Percentiles rank a stretch among this genome's conserved stretches.
These are phyloP conservation scores for Spinibarbus caldwelli DNA, from an alignment of 2,797 vertebrate species.

Conservation along the genomic window DNA sequence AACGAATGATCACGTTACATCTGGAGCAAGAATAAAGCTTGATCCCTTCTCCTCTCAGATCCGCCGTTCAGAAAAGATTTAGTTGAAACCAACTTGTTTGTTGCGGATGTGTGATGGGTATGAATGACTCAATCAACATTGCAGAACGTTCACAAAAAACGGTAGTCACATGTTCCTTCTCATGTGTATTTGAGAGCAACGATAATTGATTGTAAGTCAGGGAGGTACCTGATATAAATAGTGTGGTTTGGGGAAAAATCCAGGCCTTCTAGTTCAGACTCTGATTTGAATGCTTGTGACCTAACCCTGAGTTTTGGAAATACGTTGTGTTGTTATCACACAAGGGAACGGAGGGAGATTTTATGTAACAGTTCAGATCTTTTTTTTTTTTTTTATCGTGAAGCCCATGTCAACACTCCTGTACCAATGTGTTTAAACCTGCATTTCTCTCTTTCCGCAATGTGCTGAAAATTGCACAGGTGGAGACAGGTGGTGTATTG, in stretches of 20 bases:
- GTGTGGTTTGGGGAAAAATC: slow-evolving; percentile 35
- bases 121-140: slow-evolving; percentile 37
- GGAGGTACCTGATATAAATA: slow-evolving; percentile 11
- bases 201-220: slow-evolving; percentile 29
- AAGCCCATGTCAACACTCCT: neutral
- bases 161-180: neutral
- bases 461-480: slow-evolving; percentile 40
- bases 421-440: slow-evolving; percentile 37
- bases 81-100: slow-evolving; percentile 38
- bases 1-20: slow-evolving; percentile 65
- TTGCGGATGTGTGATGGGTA: slow-evolving; percentile 1
- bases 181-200: neutral
- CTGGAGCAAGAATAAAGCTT: slow-evolving; percentile 65
- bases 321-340: neutral
- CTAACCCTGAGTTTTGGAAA: neutral
- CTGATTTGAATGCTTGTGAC: slow-evolving; percentile 2
- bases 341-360: neutral
- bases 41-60: slow-evolving; percentile 63
- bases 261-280: slow-evolving; percentile 14
- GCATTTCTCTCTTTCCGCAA: slow-evolving; percentile 13
- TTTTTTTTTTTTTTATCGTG: slow-evolving; percentile 4
- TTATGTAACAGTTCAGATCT: neutral
- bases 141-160: neutral
- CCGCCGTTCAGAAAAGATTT: slow-evolving; percentile 53
- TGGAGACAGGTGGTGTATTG: slow-evolving; percentile 43